Evolutionary conservation across 2,797 vertebrate genomes (phyloP).

Genomic region (Todus mexicanus): DNA sequence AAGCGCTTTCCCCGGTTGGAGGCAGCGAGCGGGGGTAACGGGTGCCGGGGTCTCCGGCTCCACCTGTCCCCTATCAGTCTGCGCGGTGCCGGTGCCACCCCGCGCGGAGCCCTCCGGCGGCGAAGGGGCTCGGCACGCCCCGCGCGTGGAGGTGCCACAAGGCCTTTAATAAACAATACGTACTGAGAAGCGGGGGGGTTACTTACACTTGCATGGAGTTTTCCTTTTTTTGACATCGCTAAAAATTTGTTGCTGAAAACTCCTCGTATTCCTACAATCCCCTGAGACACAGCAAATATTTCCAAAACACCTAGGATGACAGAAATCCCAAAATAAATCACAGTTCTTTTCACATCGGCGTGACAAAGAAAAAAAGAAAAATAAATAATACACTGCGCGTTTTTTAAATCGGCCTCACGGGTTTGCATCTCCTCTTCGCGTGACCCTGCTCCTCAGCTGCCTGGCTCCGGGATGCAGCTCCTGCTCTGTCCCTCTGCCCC

Average conservation of each 20-base stretch:
- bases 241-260: slow-evolving; percentile 98
- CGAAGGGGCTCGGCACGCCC: fast-evolving
- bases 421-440: not conserved
- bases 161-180: slow-evolving; percentile 27
- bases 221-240: slow-evolving; percentile 98
- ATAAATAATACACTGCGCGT: too few species aligned
- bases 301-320: slow-evolving; percentile 94
- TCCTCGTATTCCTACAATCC: slow-evolving; percentile 96
- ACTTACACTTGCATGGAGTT: slow-evolving; percentile 95
- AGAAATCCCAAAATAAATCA: slow-evolving; percentile 83
- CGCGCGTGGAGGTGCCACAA: not conserved
- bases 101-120: fast-evolving
- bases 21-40: fast-evolving
- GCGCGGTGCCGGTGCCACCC: fast-evolving
- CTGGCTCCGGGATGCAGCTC: not conserved
- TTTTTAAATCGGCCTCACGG: not conserved
- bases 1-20: not conserved
- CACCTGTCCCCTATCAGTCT: not conserved
- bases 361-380: slow-evolving; percentile 40
- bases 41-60: fast-evolving
- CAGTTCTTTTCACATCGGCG: slow-evolving; percentile 53
- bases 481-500: not conserved
- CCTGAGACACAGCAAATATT: slow-evolving; percentile 97
- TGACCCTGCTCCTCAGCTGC: not conserved
- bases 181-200: slow-evolving; percentile 45